Conservation (phyloP, 2,113 vertebrate species). For the Accipiter virgatus region DNA sequence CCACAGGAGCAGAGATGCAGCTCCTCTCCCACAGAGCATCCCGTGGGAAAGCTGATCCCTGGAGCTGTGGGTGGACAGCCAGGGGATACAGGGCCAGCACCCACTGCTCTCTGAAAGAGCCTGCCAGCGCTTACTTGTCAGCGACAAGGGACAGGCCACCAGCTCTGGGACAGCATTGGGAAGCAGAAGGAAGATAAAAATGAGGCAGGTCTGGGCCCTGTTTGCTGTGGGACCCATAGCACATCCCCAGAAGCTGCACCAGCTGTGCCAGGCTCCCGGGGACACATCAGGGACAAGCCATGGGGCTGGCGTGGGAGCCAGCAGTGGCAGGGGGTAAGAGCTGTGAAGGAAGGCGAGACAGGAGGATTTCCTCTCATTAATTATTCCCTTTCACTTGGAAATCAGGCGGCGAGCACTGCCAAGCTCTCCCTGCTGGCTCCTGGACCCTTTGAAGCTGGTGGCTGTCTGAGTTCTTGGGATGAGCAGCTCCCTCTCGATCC, state of each 20-base stretch:
- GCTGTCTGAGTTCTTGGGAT: background rate
- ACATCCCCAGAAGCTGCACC: background rate
- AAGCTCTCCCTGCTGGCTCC: slow-evolving; percentile 20
- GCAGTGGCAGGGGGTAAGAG: background rate
- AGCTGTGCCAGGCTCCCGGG: background rate
- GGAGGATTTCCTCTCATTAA: slow-evolving; percentile 56
- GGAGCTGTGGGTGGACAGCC: background rate
- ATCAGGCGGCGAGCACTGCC: background rate
- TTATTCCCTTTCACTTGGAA: slow-evolving; percentile 56
- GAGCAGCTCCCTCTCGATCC: background rate
- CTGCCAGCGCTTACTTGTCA: background rate
- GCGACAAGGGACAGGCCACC: background rate
- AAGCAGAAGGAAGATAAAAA: background rate
- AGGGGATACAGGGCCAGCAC: background rate
- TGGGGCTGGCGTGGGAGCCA: background rate
- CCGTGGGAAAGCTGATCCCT: background rate
- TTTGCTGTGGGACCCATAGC: background rate
- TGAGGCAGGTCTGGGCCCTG: background rate
- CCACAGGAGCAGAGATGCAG: background rate
- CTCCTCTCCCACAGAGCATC: background rate
- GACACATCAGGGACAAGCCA: background rate
- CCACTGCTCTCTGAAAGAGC: background rate
- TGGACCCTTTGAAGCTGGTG: background rate
- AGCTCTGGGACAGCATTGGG: background rate
- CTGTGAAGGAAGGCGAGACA: slow-evolving; percentile 6